Percentiles rank a stretch among this genome's conserved stretches.
Evolutionary conservation across 2,113 vertebrate genomes (phyloP).

Genomic region (Centrocercus urophasianus): DNA sequence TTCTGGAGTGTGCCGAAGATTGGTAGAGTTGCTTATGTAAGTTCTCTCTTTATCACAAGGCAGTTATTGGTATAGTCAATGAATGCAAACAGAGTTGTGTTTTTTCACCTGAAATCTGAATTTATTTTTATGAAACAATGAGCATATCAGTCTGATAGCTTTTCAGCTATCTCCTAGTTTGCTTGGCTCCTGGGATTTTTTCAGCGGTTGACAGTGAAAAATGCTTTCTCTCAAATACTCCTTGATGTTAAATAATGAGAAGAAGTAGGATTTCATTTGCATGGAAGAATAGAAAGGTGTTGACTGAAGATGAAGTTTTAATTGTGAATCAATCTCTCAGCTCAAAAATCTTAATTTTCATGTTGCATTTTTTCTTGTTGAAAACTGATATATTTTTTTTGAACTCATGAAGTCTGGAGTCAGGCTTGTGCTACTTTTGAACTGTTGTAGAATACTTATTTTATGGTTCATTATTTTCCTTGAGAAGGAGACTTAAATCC

Average conservation of each 20-base stretch:
- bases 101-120: not conserved
- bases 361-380: not conserved
- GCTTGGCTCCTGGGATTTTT: not conserved
- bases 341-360: not conserved
- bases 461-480: not conserved
- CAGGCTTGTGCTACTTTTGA: not conserved
- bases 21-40: conserved; percentile 95
- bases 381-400: not conserved
- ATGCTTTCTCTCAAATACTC: not conserved
- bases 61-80: not conserved
- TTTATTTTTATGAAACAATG: not conserved
- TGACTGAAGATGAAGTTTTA: not conserved
- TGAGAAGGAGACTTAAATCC: not conserved
- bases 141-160: not conserved
- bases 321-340: not conserved
- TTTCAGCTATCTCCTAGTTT: not conserved
- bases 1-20: conserved; percentile 91
- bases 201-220: not conserved
- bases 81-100: not conserved
- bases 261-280: not conserved
- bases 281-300: not conserved
- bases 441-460: not conserved
- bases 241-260: not conserved
- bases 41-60: not conserved
- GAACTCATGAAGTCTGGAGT: not conserved